Evolutionary conservation across 1,140 invertebrate species (phyloP).

Genomic region (Scaptomyza hsui): DNA sequence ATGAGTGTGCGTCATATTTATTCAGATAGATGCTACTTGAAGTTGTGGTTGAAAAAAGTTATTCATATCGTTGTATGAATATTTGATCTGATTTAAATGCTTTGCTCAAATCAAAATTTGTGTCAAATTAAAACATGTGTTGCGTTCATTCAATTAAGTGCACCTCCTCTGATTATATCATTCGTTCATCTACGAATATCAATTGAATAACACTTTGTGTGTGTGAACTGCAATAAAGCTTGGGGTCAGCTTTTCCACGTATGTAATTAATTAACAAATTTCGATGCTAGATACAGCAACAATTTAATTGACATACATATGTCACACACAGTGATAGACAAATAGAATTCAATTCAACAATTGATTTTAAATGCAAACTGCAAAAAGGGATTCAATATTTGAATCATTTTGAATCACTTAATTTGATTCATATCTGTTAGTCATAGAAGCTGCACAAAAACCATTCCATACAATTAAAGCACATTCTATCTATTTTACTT

Average conservation of each 20-base stretch:
- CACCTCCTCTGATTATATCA: slow-evolving; percentile 1
- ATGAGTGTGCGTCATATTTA: neutral
- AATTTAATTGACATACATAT: slow-evolving; percentile 26
- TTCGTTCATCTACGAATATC: neutral
- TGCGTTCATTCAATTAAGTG: slow-evolving; percentile 24
- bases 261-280: slow-evolving; percentile 34
- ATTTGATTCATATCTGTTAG: slow-evolving; percentile 26
- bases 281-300: slow-evolving; percentile 24
- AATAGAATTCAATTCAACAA: slow-evolving; percentile 1
- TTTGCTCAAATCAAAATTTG: neutral
- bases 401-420: slow-evolving; percentile 11
- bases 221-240: slow-evolving; percentile 28
- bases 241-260: slow-evolving; percentile 32
- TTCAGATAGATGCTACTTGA: neutral
- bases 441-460: slow-evolving; percentile 25
- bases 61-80: too few species aligned
- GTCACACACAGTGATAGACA: neutral
- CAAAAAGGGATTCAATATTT: neutral
- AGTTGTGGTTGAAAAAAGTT: neutral
- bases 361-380: slow-evolving; percentile 6
- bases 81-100: neutral
- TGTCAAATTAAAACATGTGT: neutral
- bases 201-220: slow-evolving; percentile 41
- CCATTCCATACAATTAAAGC: slow-evolving; percentile 37
- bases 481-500: slow-evolving; percentile 13